phyloP scores from a whole-genome alignment of 2,797 vertebrate species.

The Scarus forsteni region DNA sequence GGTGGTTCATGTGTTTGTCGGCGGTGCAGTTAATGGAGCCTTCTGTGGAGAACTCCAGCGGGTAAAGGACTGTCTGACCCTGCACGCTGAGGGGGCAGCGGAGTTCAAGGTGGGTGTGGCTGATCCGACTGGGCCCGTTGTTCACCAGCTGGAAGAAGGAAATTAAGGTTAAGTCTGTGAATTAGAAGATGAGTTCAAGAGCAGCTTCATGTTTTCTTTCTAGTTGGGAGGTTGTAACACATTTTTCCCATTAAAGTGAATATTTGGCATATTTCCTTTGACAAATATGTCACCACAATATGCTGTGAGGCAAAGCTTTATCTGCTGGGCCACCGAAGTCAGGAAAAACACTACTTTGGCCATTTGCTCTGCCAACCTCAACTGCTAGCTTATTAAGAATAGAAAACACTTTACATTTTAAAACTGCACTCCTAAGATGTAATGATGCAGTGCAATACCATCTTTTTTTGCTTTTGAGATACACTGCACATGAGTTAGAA shows the following conservation, averaged over 20 bases:
- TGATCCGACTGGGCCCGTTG: constrained; percentile 92
- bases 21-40: constrained; percentile 89
- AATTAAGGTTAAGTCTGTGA: constrained; percentile 18
- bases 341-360: no score
- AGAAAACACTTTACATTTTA: no score
- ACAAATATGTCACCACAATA: constrained; percentile 20
- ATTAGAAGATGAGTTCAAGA: constrained; percentile 4
- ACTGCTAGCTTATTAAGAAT: no score
- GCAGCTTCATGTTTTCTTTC: constrained; percentile 6
- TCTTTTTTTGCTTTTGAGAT: no score
- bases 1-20: constrained; percentile 82
- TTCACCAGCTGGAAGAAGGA: constrained; percentile 87
- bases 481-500: no score
- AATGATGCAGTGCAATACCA: no score
- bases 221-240: not conserved
- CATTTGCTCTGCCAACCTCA: no score
- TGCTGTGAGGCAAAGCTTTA: not conserved
- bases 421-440: no score
- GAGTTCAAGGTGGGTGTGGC: constrained; percentile 87
- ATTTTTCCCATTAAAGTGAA: constrained; percentile 12
- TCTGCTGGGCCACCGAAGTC: not conserved
- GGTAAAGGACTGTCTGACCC: constrained; percentile 86
- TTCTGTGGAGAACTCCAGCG: constrained; percentile 84
- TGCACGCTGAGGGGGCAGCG: constrained; percentile 87
- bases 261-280: constrained; percentile 25